Evolutionary conservation across 2,888 invertebrate genomes (phyloP), one percentile per base, ranked within the genome.

Genomic region (Melanostoma mellinum): DNA sequence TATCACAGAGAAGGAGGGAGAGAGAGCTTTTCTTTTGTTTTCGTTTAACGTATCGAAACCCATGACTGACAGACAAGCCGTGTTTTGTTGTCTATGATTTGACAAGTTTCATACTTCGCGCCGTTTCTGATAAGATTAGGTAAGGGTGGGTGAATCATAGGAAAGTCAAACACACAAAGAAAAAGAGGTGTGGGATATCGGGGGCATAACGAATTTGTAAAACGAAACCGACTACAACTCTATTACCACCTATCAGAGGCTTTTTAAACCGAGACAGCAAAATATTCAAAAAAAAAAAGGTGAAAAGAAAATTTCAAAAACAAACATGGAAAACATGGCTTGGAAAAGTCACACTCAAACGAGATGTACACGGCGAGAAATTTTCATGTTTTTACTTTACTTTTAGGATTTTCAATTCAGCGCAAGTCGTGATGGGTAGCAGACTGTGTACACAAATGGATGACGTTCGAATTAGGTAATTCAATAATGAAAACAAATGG

Each of bases 361-460:
- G 56, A 46, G 35, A 72, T 8, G 20, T 80, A 82, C 81, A 82
- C 81, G 55, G 81, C 44, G 68, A 82, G 77, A 82, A 82, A 82
- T 69, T n/a, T 50, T 30, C 20, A 20, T 1, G 20, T 38, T 38
- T 20, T 52, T 33, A 9, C 9, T 4, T 42, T 46, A n/a, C n/a
- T 58, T 50, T 46, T 36, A 33, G 60, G 8, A 40, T 40, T 4
- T 46, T 6, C 20, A 9, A 40, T 32, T 52, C 2, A 42, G 35
- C 44, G 50, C 44, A 20, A 63, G 30, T 63, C 81, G 72, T 73
- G 81, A 77, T 35, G 42, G 33, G 32, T 73, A 35, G 42, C 48
- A 40, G 60, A 61, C 61, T 63, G 20, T 53, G 75, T 71, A 65
- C 8, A 52, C 50, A 61, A 63, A 46, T 35, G 46, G 67, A 68